Evolutionary conservation across 2,888 invertebrate genomes (phyloP).

Genomic region (Phlogophora meticulosa): DNA sequence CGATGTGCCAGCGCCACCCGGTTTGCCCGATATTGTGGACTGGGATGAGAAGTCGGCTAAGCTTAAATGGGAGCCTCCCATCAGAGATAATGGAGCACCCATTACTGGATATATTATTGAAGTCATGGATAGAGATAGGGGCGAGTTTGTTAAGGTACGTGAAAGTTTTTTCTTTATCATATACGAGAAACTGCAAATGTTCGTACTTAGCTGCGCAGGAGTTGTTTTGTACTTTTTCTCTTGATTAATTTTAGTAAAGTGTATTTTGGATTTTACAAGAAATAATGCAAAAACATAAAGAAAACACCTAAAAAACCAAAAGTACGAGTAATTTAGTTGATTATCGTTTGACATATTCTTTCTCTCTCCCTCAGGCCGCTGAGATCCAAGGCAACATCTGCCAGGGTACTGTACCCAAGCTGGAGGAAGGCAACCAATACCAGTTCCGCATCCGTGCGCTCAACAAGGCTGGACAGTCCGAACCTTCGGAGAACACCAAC

Average conservation of each 20-base stretch:
- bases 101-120: conserved; percentile 98
- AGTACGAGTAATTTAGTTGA: too few relatives aligned
- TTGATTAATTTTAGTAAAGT: too few relatives aligned
- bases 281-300: too few relatives aligned
- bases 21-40: conserved; percentile 97
- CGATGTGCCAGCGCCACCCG: conserved; percentile 96
- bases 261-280: too few relatives aligned
- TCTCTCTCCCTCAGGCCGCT: conserved; percentile 89
- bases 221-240: too few relatives aligned
- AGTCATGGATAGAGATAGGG: conserved; percentile 96
- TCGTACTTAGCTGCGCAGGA: too few relatives aligned
- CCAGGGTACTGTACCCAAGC: conserved; percentile 96
- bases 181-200: too few relatives aligned
- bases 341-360: neutral
- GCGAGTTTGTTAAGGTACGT: conserved; percentile 94
- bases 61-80: conserved; percentile 97
- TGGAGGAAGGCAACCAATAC: conserved; percentile 98
- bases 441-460: conserved; percentile 98
- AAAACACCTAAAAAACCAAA: too few relatives aligned
- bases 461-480: conserved; percentile 98
- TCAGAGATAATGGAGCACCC: conserved; percentile 97
- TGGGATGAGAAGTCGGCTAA: conserved; percentile 98
- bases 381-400: conserved; percentile 96
- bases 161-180: neutral
- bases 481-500: conserved; percentile 97